A percentile compares a stretch with the other conserved stretches of the same genome.
phyloP scores from a whole-genome alignment of 2,797 vertebrate species.

The Gymnodraco acuticeps region DNA sequence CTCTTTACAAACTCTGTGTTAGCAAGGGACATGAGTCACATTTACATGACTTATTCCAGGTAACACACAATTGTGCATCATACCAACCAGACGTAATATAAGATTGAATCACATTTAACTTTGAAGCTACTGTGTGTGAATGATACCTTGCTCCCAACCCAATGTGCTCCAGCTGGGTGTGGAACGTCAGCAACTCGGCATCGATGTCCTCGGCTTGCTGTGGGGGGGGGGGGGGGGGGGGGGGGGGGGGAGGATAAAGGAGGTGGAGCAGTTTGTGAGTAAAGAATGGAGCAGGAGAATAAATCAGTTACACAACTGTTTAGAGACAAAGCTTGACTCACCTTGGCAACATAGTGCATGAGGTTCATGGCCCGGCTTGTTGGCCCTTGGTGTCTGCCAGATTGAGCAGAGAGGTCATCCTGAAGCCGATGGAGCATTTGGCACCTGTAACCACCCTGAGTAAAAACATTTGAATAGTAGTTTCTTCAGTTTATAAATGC shows the following conservation, averaged over 20 bases:
- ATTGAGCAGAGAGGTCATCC: slow-evolving; percentile 86
- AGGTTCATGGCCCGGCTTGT: slow-evolving; percentile 89
- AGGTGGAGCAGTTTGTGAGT: not conserved
- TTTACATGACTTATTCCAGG: not conserved
- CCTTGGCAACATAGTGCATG: slow-evolving; percentile 91
- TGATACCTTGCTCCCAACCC: slow-evolving; percentile 75
- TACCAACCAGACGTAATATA: not conserved
- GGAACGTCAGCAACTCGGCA: slow-evolving; percentile 77
- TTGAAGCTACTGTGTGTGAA: not conserved
- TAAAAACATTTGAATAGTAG: not conserved
- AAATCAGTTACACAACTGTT: not conserved
- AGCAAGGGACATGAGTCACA: not conserved
- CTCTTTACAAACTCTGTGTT: slow-evolving; percentile 82
- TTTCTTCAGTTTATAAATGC: not conserved
- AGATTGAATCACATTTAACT: not conserved
- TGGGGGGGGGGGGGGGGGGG: not conserved
- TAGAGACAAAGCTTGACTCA: slow-evolving; percentile 52
- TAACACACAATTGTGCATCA: not conserved
- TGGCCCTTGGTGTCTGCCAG: slow-evolving; percentile 90
- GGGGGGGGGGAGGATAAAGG: not conserved
- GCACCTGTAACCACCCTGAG: slow-evolving; percentile 88
- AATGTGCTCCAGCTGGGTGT: slow-evolving; percentile 80
- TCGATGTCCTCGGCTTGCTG: slow-evolving; percentile 86
- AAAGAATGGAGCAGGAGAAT: not conserved
- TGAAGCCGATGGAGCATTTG: slow-evolving; percentile 87